A percentile compares a stretch with the other conserved stretches of the same genome.
These are phyloP conservation scores for Cryptocephalus primarius DNA, from an alignment of 2,888 invertebrate species.

Conservation along the genomic window DNA sequence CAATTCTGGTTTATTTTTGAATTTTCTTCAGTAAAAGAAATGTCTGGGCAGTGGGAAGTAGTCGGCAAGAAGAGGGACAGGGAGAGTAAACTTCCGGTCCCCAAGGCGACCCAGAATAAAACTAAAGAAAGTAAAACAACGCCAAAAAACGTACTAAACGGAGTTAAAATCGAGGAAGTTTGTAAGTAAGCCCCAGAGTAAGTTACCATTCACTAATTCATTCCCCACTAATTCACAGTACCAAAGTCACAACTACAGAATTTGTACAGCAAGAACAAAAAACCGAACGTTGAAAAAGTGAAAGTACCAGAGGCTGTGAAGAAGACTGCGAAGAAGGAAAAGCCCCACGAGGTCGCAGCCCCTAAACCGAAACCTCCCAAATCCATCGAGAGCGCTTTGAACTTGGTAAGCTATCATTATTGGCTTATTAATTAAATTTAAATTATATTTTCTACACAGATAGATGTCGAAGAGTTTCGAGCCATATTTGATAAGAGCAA, in stretches of 20 bases:
- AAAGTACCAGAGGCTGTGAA: slow-evolving; percentile 20
- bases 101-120: slow-evolving; percentile 32
- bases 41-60: slow-evolving; percentile 59
- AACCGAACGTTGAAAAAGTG: slow-evolving; percentile 38
- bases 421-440: not conserved
- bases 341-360: slow-evolving; percentile 36
- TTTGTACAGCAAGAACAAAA: slow-evolving; percentile 50
- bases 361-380: slow-evolving; percentile 55
- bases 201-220: too few relatives aligned
- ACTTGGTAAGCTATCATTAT: slow-evolving; percentile 36
- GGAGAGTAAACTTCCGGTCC: slow-evolving; percentile 36
- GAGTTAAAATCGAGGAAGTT: slow-evolving; percentile 65
- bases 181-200: slow-evolving; percentile 43
- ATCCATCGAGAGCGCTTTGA: slow-evolving; percentile 52
- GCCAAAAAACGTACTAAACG: slow-evolving; percentile 20
- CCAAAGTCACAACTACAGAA: slow-evolving; percentile 58
- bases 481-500: slow-evolving; percentile 46
- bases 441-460: slow-evolving; percentile 34
- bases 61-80: slow-evolving; percentile 56
- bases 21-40: slow-evolving; percentile 14
- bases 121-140: slow-evolving; percentile 52
- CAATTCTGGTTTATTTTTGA: not conserved
- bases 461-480: slow-evolving; percentile 48
- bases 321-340: slow-evolving; percentile 26
- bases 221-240: slow-evolving; percentile 37